Evolutionary conservation across 1,140 invertebrate genomes (phyloP).

Genomic region (Cecropterus lyciades): DNA sequence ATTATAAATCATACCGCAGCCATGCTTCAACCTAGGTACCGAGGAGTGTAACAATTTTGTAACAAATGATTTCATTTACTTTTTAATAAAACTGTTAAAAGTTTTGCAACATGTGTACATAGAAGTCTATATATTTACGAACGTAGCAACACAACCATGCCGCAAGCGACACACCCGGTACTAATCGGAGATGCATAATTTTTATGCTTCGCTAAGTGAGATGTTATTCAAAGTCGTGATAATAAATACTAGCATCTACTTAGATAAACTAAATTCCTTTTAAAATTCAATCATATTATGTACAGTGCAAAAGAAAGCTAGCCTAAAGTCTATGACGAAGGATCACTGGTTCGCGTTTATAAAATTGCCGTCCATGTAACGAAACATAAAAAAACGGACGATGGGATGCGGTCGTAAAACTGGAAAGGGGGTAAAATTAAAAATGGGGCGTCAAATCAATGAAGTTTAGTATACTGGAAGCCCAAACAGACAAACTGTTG

Average conservation of each 20-base stretch:
- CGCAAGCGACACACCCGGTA: slow-evolving; percentile 7
- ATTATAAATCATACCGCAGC: slow-evolving; percentile 29
- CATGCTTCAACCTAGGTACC: background rate
- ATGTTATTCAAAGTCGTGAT: slow-evolving; percentile 52
- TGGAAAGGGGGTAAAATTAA: slow-evolving; percentile 39
- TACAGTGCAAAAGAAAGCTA: slow-evolving; percentile 72
- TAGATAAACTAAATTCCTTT: slow-evolving; percentile 58
- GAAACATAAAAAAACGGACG: slow-evolving; percentile 14
- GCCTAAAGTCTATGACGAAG: slow-evolving; percentile 45
- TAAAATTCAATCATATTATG: slow-evolving; percentile 58
- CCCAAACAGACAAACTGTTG: slow-evolving; percentile 79
- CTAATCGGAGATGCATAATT: slow-evolving; percentile 28
- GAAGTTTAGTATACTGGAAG: slow-evolving; percentile 78
- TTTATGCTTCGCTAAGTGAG: slow-evolving; percentile 25
- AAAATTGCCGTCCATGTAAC: slow-evolving; percentile 12
- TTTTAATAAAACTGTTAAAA: slow-evolving; percentile 4
- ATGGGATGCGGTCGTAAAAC: slow-evolving; percentile 25
- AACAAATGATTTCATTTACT: background rate
- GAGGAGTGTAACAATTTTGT: slow-evolving; percentile 14
- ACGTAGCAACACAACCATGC: slow-evolving; percentile 47
- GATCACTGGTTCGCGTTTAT: slow-evolving; percentile 60
- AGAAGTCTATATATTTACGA: slow-evolving; percentile 10
- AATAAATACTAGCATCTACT: slow-evolving; percentile 73
- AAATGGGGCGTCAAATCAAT: slow-evolving; percentile 61
- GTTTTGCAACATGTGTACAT: background rate